Conservation (phyloP, 2,888 invertebrate genomes). For the Chrysolina oricalcia region DNA sequence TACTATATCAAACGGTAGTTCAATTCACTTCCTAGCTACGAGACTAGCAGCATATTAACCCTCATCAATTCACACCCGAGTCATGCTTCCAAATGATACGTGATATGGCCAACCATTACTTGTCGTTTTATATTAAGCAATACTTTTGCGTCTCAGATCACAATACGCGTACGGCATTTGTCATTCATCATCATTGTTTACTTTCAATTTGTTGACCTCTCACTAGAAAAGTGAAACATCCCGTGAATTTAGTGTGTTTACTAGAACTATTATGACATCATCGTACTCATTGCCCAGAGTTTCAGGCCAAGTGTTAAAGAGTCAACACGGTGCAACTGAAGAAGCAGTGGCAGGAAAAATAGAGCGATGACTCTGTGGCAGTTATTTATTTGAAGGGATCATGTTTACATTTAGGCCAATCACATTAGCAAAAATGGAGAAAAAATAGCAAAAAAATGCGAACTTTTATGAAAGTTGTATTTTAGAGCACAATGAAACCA, state of each 20-base stretch:
- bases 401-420: no score
- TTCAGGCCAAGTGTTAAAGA: no score
- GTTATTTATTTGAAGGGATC: no score
- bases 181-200: slow-evolving; percentile 18
- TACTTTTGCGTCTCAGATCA: slow-evolving; percentile 4
- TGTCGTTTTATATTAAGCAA: slow-evolving; percentile 12
- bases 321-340: no score
- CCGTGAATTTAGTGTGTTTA: background rate
- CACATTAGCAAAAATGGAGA: no score
- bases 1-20: slow-evolving; percentile 11
- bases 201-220: slow-evolving; percentile 19
- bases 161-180: slow-evolving; percentile 3
- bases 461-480: no score
- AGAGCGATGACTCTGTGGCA: no score
- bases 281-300: no score
- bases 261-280: background rate
- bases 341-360: no score
- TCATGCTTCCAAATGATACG: slow-evolving; percentile 1
- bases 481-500: no score
- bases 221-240: slow-evolving; percentile 14
- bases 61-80: background rate
- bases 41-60: slow-evolving; percentile 15
- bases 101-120: slow-evolving; percentile 9
- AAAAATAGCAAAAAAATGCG: no score
- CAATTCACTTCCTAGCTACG: background rate